Evolutionary conservation across 2,113 vertebrate genomes (phyloP).

Genomic region (Triplophysa siluroides): DNA sequence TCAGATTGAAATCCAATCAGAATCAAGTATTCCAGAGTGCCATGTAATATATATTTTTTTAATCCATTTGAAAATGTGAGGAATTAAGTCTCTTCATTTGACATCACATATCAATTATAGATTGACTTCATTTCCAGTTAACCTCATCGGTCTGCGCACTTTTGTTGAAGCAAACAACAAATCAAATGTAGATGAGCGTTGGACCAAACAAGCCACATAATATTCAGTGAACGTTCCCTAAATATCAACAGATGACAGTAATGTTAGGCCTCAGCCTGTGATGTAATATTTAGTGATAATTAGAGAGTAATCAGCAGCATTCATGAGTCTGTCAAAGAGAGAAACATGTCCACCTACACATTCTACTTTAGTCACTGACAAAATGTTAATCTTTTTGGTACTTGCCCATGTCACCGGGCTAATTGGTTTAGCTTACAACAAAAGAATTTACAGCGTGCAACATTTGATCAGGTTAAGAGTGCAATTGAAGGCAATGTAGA

Average conservation of each 20-base stretch:
- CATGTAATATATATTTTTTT: too few species aligned
- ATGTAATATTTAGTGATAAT: neutral
- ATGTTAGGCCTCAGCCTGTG: neutral
- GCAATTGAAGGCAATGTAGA: neutral
- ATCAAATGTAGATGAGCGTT: neutral
- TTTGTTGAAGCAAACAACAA: neutral
- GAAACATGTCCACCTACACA: neutral
- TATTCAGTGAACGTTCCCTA: neutral
- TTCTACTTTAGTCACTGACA: too few species aligned
- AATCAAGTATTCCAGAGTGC: too few species aligned
- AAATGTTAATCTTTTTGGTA: neutral
- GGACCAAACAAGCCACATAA: neutral
- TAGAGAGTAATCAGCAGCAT: slow-evolving; percentile 5
- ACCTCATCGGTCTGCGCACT: neutral
- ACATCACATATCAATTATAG: too few species aligned
- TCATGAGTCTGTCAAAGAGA: neutral
- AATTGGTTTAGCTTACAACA: neutral
- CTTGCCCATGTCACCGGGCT: neutral
- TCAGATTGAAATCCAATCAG: too few species aligned
- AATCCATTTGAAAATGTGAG: too few species aligned
- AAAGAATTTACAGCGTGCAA: too few species aligned
- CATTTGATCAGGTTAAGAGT: neutral
- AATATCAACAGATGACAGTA: neutral
- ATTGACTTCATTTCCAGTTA: neutral
- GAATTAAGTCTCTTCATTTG: too few species aligned